These are phyloP conservation scores for Lapara coniferarum DNA, from an alignment of 2,888 invertebrate species.

Conservation along the genomic window DNA sequence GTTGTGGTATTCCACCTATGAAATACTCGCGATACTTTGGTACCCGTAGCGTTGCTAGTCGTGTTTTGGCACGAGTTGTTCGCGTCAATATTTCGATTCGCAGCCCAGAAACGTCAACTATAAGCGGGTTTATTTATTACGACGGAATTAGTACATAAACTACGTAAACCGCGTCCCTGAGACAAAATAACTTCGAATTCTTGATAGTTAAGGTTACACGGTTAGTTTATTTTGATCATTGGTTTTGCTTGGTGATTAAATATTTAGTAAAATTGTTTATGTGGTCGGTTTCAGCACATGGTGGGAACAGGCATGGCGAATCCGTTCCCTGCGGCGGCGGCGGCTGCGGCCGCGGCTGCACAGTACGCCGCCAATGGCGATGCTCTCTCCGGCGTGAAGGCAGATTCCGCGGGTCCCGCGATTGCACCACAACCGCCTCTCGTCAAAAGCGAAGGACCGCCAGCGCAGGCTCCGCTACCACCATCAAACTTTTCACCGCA, in stretches of 20 bases:
- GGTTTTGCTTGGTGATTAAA: neutral
- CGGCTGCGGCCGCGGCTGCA: slow-evolving; percentile 85
- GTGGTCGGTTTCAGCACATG: slow-evolving; percentile 90
- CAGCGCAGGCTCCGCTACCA: slow-evolving; percentile 71
- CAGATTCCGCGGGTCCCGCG: slow-evolving; percentile 71
- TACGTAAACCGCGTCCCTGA: slow-evolving; percentile 63
- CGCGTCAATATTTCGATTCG: slow-evolving; percentile 77
- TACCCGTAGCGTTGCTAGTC: slow-evolving; percentile 43
- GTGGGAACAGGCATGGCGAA: slow-evolving; percentile 95
- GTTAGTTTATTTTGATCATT: slow-evolving; percentile 28
- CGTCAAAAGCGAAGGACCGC: slow-evolving; percentile 82
- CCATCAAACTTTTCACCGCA: slow-evolving; percentile 78
- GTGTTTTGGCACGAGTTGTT: slow-evolving; percentile 71
- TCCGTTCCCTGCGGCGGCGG: slow-evolving; percentile 87
- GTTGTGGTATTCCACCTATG: slow-evolving; percentile 20
- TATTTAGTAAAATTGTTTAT: slow-evolving; percentile 15
- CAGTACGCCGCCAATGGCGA: slow-evolving; percentile 83
- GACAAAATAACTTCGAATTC: slow-evolving; percentile 43
- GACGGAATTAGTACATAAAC: slow-evolving; percentile 68
- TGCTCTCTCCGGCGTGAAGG: slow-evolving; percentile 80
- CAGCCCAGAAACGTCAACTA: slow-evolving; percentile 77
- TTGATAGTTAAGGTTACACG: slow-evolving; percentile 23
- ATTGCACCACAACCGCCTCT: slow-evolving; percentile 71
- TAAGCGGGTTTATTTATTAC: slow-evolving; percentile 73
- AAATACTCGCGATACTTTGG: slow-evolving; percentile 28